Evolutionary conservation across 2,113 vertebrate species (phyloP), one percentile per base, ranked within the genome.

Genomic region (Pholis gunnellus): DNA sequence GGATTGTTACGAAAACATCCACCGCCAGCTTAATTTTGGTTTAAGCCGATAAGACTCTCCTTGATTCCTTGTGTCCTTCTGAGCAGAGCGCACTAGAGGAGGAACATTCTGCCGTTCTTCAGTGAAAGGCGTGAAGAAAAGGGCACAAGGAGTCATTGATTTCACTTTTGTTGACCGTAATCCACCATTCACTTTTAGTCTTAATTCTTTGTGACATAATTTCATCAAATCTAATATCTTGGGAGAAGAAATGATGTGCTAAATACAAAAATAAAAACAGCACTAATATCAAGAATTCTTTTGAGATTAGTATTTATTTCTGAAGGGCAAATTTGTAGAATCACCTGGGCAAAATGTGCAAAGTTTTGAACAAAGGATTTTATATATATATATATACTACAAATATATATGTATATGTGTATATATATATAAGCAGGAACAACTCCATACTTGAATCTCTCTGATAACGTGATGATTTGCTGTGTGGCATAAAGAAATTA

Each of bases 401-500:
- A n/a, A n/a, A 61, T 61, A 18, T 61, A 34, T 60, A 34, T 61
- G 20, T 29, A 27, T 5, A 27, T 7, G 22, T 54, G 13, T 25
- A 27, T 27, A 27, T 34, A 61, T 36, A 38, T 27, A 29, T 8
- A 13, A 57, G 20, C 48, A 79, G 59, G 75, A 90, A 75, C 72
- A 50, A 60, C 69, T 89, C 66, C 61, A 14, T 71, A 86, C 78
- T 92, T 79, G 70, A 88, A 84, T 73, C 59, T 77, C 29, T 71
- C 56, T 48, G 42, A 64, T 48, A 40, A 84, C 20, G 36, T 18
- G 48, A 83, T 5, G 17, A 84, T 87, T 57, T 61, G 22, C 75
- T 82, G 81, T 77, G 54, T 34, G 87, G 69, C 44, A 5, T 67
- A 59, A 73, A 75, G 52, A 88, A 84, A 89, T 70, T 29, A 36